Conservation (phyloP, 2,797 vertebrate genomes). For the Typhlichthys eigenmanni region DNA sequence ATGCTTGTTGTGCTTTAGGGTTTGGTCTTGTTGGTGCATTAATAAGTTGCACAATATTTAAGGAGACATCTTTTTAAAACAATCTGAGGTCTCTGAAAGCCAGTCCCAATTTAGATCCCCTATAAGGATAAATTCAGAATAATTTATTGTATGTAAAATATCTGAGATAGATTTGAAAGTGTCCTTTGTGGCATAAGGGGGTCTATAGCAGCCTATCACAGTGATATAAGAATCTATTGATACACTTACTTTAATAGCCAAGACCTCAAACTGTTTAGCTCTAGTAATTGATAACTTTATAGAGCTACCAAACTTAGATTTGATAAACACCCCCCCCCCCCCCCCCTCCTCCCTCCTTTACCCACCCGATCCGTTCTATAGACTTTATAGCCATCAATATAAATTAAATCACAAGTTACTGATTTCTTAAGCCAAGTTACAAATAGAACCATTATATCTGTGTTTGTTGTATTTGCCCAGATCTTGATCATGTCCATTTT, state of each 20-base stretch:
- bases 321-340: background rate
- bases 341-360: conserved; percentile 1
- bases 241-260: background rate
- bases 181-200: no score
- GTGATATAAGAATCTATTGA: background rate
- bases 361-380: background rate
- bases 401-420: background rate
- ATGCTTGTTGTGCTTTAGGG: background rate
- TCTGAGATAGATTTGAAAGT: no score
- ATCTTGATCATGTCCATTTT: no score
- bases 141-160: background rate
- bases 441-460: no score
- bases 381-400: conserved; percentile 1
- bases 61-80: background rate
- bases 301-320: background rate
- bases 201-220: no score
- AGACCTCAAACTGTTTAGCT: background rate
- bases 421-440: background rate
- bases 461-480: background rate
- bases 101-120: background rate
- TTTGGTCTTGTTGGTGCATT: background rate
- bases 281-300: background rate
- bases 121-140: background rate
- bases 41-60: background rate
- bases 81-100: no score